phyloP scores from a whole-genome alignment of 2,888 invertebrate species.

The Oxystoma pomonae region DNA sequence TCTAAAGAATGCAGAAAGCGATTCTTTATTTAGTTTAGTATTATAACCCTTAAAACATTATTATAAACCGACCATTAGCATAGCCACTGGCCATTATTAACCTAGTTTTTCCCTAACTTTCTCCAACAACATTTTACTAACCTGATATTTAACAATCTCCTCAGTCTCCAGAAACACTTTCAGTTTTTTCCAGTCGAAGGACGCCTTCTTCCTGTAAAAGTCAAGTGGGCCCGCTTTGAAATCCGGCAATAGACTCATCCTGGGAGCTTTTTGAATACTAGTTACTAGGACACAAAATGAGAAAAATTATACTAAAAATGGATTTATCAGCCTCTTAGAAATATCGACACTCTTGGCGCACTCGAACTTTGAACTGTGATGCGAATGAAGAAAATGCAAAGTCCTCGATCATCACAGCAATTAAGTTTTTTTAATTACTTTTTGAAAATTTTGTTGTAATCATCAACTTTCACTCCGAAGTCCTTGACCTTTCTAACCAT shows the following conservation, averaged over 20 bases:
- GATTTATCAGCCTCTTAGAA: not conserved
- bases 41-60: no score
- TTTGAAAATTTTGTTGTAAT: not conserved
- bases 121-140: slow-evolving; percentile 29
- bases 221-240: slow-evolving; percentile 63
- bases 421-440: not conserved
- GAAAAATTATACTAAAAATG: not conserved
- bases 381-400: not conserved
- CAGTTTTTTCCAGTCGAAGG: slow-evolving; percentile 65
- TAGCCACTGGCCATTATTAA: no score
- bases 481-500: not conserved
- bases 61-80: no score
- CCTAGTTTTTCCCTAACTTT: not conserved
- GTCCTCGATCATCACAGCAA: not conserved
- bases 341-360: not conserved
- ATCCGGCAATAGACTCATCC: slow-evolving; percentile 49
- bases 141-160: slow-evolving; percentile 52
- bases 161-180: slow-evolving; percentile 53
- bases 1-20: no score
- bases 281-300: not conserved
- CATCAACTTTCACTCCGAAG: not conserved
- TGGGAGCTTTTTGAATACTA: not conserved
- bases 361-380: not conserved
- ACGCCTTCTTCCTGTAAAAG: slow-evolving; percentile 57
- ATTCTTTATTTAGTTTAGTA: no score